These are phyloP conservation scores for Myripristis murdjan DNA, from an alignment of 2,797 vertebrate genomes.

Conservation along the genomic window DNA sequence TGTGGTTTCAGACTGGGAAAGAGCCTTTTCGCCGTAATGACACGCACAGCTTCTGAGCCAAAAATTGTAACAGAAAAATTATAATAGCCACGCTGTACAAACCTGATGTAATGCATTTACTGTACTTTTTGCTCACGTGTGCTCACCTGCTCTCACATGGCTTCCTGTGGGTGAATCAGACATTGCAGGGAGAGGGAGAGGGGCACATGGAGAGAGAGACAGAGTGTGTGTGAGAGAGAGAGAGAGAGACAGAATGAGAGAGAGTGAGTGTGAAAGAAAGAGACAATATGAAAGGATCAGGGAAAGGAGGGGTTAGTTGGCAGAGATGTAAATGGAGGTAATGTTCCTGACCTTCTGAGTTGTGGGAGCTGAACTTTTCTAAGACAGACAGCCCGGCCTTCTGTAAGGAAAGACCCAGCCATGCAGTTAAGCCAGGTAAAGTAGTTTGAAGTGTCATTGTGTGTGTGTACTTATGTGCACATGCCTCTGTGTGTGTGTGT, in stretches of 20 bases:
- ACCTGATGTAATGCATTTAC: neutral
- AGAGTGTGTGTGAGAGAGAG: slow-evolving; percentile 8
- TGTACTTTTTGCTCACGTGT: slow-evolving; percentile 25
- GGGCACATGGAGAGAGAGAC: slow-evolving; percentile 4
- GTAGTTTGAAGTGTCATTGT: slow-evolving; percentile 36
- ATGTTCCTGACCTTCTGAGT: slow-evolving; percentile 81
- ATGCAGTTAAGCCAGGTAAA: slow-evolving; percentile 56
- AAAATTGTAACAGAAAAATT: neutral
- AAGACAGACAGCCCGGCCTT: slow-evolving; percentile 59
- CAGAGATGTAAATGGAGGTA: slow-evolving; percentile 71
- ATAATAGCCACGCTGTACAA: neutral
- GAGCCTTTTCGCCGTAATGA: slow-evolving; percentile 1
- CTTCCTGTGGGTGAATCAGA: slow-evolving; percentile 33
- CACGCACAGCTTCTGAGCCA: no score
- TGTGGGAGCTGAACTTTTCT: slow-evolving; percentile 79
- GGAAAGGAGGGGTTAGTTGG: slow-evolving; percentile 39
- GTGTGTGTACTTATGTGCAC: slow-evolving; percentile 7
- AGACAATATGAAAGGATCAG: no score
- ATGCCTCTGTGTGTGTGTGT: slow-evolving; percentile 29
- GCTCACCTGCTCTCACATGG: slow-evolving; percentile 41
- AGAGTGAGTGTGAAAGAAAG: no score
- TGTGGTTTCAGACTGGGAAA: neutral
- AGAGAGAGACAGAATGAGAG: neutral
- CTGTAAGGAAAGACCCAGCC: slow-evolving; percentile 69
- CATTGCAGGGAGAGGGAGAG: slow-evolving; percentile 12